Conservation (phyloP, 2,797 vertebrate species). For the Pogoniulus pusillus region DNA sequence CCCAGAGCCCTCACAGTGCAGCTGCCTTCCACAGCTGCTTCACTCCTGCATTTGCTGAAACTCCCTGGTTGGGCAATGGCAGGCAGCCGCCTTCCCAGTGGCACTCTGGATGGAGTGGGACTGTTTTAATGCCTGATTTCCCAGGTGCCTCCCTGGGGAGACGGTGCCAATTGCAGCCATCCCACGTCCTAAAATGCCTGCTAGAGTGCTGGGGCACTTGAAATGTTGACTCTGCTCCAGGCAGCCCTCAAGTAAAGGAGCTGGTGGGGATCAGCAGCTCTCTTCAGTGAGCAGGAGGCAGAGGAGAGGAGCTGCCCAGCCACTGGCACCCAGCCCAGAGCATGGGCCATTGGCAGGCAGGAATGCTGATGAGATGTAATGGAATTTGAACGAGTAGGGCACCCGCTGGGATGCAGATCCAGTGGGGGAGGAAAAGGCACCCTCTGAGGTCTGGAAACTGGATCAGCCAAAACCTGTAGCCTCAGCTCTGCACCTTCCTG, state of each 20-base stretch:
- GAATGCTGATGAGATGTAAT: slow-evolving; percentile 41
- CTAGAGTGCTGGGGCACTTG: neutral
- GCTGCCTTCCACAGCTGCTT: neutral
- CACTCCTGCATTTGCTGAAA: neutral
- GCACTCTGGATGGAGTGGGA: neutral
- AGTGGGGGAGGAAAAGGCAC: neutral
- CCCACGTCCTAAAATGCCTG: neutral
- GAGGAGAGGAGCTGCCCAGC: neutral
- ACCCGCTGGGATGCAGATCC: neutral
- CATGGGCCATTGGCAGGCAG: slow-evolving; percentile 17
- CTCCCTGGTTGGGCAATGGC: neutral
- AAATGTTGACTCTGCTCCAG: neutral
- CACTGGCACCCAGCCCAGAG: neutral
- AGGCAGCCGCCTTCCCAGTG: fast-evolving
- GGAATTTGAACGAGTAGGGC: slow-evolving; percentile 5
- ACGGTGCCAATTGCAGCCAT: neutral
- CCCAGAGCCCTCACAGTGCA: neutral
- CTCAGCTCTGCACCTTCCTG: neutral
- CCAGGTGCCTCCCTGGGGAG: neutral
- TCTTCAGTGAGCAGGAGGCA: neutral
- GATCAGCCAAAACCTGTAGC: neutral
- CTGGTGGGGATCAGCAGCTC: neutral
- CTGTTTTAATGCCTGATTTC: neutral
- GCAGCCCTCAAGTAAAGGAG: neutral
- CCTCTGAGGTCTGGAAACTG: neutral